Conservation (phyloP, 2,113 vertebrate species). For the Limnothrissa miodon region DNA sequence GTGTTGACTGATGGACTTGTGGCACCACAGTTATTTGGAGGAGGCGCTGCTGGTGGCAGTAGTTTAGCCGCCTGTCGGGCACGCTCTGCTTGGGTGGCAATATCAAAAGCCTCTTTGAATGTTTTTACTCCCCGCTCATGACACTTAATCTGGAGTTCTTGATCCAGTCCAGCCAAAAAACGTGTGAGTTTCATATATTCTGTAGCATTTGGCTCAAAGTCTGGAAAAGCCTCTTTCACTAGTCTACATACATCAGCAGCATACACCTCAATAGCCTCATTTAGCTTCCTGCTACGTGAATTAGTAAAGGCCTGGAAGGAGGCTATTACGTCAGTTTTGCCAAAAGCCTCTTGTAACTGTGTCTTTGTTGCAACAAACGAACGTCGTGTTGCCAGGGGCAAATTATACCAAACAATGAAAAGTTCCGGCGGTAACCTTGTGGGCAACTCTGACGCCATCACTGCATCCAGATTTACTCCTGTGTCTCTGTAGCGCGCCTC, state of each 20-base stretch:
- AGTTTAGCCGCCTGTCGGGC: conserved; percentile 11
- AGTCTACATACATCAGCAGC: conserved; percentile 23
- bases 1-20: background rate
- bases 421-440: conserved; percentile 23
- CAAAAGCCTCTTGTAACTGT: too few species aligned
- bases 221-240: conserved; percentile 24
- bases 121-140: conserved; percentile 15
- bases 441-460: conserved; percentile 21
- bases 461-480: conserved; percentile 6
- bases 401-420: conserved; percentile 19
- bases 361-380: background rate
- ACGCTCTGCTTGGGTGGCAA: conserved; percentile 1
- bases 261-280: conserved; percentile 22
- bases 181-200: conserved; percentile 27
- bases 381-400: background rate
- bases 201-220: conserved; percentile 19
- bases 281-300: conserved; percentile 8
- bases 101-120: conserved; percentile 7
- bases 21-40: background rate
- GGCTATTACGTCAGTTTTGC: conserved; percentile 1
- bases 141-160: conserved; percentile 20
- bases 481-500: conserved; percentile 16
- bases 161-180: conserved; percentile 26
- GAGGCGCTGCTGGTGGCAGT: background rate
- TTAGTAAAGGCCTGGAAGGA: conserved; percentile 27